These are phyloP conservation scores for Empis livida DNA, from an alignment of 2,888 invertebrate species.

Conservation along the genomic window DNA sequence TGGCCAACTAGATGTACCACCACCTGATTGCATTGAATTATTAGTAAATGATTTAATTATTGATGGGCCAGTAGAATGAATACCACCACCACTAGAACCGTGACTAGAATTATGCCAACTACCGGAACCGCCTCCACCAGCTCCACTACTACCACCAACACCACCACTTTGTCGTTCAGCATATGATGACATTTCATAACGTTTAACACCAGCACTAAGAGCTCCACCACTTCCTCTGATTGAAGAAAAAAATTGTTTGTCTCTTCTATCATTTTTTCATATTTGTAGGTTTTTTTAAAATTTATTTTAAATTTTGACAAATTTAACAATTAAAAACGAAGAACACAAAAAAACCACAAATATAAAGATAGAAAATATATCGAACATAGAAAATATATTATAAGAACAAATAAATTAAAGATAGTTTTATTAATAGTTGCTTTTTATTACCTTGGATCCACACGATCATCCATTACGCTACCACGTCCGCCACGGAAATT, in stretches of 20 bases:
- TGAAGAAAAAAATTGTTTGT: too few species aligned
- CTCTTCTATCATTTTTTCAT: too few species aligned
- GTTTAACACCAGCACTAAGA: constrained; percentile 18
- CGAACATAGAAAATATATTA: too few species aligned
- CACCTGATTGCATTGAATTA: constrained; percentile 27
- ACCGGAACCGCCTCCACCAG: constrained; percentile 21
- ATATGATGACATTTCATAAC: constrained; percentile 27
- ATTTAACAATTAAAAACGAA: too few species aligned
- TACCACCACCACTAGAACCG: constrained; percentile 10
- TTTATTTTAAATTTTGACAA: neutral
- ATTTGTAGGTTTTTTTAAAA: neutral
- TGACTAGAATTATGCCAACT: constrained; percentile 13
- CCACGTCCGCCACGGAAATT: constrained; percentile 9
- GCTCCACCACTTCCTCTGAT: constrained; percentile 3
- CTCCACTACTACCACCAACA: constrained; percentile 16
- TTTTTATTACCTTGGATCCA: neutral
- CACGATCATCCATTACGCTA: neutral
- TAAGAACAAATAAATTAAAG: too few species aligned
- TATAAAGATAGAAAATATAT: too few species aligned
- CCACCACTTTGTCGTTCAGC: constrained; percentile 18
- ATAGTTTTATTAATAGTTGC: neutral
- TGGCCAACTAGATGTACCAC: constrained; percentile 25
- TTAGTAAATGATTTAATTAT: constrained; percentile 30
- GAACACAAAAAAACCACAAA: too few species aligned
- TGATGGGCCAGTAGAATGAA: constrained; percentile 13